These are phyloP conservation scores for Oopsacas minuta DNA, from an alignment of 37 sponge, comb jelly and placozoan genomes.

Conservation along the genomic window DNA sequence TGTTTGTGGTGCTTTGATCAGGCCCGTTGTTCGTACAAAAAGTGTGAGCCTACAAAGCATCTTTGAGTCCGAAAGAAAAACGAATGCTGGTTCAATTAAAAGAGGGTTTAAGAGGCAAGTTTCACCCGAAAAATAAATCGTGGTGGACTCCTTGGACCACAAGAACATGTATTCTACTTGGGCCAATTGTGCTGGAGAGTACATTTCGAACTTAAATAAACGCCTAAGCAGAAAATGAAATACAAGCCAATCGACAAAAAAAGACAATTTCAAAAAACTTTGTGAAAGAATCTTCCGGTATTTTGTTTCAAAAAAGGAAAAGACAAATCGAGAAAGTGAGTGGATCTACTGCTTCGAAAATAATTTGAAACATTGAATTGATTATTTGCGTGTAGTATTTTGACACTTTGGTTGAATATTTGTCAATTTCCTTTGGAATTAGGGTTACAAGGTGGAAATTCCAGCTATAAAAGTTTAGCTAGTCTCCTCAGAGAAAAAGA, in stretches of 20 bases:
- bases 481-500: no score
- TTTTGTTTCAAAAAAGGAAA: background rate
- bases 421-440: no score
- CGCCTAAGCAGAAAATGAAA: background rate
- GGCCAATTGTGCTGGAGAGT: background rate
- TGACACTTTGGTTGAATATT: no score
- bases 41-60: background rate
- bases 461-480: no score
- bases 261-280: background rate
- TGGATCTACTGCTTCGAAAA: background rate
- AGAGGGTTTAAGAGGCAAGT: background rate
- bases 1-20: background rate
- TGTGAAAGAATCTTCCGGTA: background rate
- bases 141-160: background rate
- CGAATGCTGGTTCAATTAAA: background rate
- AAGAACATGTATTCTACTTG: background rate
- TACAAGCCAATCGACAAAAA: no score
- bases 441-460: no score
- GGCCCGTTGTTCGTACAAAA: background rate
- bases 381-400: no score
- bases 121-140: background rate
- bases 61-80: background rate
- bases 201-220: background rate
- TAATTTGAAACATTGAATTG: background rate
- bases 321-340: background rate